Percentiles rank a stretch among this genome's conserved stretches.
Evolutionary conservation across 2,888 invertebrate genomes (phyloP).

Genomic region (Thymelicus acteon): DNA sequence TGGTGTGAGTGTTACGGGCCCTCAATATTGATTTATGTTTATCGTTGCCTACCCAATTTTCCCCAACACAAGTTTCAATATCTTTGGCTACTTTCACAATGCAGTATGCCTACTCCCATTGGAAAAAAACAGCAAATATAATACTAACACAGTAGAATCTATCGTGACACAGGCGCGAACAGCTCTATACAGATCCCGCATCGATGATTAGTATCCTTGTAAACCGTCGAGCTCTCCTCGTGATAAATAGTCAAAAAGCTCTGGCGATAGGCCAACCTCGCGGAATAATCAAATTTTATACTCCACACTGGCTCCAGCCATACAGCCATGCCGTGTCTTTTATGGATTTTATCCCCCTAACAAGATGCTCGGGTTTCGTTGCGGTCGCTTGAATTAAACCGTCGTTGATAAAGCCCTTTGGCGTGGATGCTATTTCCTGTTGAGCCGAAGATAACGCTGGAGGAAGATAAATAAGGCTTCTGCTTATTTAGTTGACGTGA

Average conservation of each 20-base stretch:
- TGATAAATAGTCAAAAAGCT: constrained; percentile 81
- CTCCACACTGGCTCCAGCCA: constrained; percentile 65
- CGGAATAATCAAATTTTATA: constrained; percentile 83
- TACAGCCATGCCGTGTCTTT: constrained; percentile 74
- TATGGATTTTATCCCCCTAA: constrained; percentile 82
- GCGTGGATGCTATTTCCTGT: constrained; percentile 60
- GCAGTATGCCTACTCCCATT: no score
- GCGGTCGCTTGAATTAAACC: constrained; percentile 80
- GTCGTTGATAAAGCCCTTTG: constrained; percentile 72
- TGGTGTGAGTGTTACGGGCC: no score
- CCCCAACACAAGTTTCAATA: no score
- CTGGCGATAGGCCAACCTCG: constrained; percentile 84
- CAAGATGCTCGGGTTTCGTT: constrained; percentile 74
- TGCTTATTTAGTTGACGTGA: constrained; percentile 22
- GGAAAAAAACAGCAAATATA: no score
- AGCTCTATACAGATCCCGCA: constrained; percentile 60
- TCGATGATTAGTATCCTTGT: constrained; percentile 82
- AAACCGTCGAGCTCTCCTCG: constrained; percentile 73
- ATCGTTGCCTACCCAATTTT: no score
- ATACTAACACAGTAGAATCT: neutral
- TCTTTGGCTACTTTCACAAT: no score
- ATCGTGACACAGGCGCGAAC: constrained; percentile 39
- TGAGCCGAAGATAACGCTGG: constrained; percentile 48
- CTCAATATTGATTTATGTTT: no score
- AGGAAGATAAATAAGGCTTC: constrained; percentile 32